These are phyloP conservation scores for Platorchestia sp. DNA, from an alignment of 1,140 invertebrate species.

Conservation along the genomic window DNA sequence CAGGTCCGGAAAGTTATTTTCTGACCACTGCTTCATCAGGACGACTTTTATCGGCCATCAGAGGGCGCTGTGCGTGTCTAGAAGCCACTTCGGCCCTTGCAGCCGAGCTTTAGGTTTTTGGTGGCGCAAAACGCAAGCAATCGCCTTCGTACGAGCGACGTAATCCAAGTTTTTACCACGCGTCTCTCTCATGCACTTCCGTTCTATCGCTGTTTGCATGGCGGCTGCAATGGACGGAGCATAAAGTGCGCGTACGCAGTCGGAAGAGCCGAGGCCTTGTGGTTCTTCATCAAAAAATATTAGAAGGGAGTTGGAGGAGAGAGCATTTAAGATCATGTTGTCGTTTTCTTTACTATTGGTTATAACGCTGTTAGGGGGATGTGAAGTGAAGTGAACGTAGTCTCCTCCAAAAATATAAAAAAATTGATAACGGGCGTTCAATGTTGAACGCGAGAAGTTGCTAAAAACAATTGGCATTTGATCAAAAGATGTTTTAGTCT, in stretches of 20 bases:
- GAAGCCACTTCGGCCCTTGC: not conserved
- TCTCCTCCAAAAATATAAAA: too few relatives aligned
- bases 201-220: not conserved
- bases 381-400: too few relatives aligned
- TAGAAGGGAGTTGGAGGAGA: not conserved
- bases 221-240: not conserved
- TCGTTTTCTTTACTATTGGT: not conserved
- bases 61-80: conserved; percentile 39
- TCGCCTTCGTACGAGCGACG: not conserved
- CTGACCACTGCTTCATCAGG: conserved; percentile 22
- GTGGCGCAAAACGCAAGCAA: conserved; percentile 26
- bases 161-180: conserved; percentile 15
- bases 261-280: not conserved
- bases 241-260: not conserved
- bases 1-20: conserved; percentile 15
- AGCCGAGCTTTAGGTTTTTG: not conserved
- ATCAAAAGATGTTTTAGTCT: too few relatives aligned
- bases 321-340: not conserved
- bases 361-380: too few relatives aligned
- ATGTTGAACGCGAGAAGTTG: too few relatives aligned
- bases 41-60: conserved; percentile 32
- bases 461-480: too few relatives aligned
- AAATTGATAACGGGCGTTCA: too few relatives aligned
- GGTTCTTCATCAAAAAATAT: not conserved
- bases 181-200: conserved; percentile 26